phyloP scores from a whole-genome alignment of 1,140 invertebrate genomes.

The Meloidogyne hapla region DNA sequence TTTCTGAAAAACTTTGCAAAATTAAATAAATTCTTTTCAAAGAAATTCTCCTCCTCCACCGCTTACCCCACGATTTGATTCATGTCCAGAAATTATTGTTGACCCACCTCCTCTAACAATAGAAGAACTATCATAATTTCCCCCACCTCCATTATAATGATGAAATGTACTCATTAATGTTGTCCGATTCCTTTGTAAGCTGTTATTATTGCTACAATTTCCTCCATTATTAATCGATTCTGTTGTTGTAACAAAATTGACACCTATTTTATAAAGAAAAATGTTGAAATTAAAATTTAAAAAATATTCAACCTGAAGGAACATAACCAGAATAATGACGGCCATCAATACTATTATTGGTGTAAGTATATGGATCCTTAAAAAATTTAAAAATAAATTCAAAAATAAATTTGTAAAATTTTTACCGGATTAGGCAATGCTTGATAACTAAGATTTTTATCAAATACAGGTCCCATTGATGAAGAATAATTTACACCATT shows the following conservation, averaged over 20 bases:
- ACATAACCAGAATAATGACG: not conserved
- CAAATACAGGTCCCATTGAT: slow-evolving; percentile 8
- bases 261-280: not conserved
- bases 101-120: no score
- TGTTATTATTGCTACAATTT: not conserved
- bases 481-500: not conserved
- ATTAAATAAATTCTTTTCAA: no score
- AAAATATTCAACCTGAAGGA: not conserved
- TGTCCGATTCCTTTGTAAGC: not conserved
- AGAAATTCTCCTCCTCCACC: not conserved
- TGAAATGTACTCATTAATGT: slow-evolving; percentile 29
- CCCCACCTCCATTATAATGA: slow-evolving; percentile 12
- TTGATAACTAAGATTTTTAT: slow-evolving; percentile 24
- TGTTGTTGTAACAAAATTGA: not conserved
- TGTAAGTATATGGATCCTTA: not conserved
- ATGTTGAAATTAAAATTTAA: no score
- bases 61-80: no score
- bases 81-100: no score
- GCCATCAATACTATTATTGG: not conserved
- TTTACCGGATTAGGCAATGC: slow-evolving; percentile 25
- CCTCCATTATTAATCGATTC: not conserved
- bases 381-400: not conserved
- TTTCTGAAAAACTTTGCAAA: no score
- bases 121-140: not conserved
- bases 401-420: not conserved